Evolutionary conservation across 2,113 vertebrate genomes (phyloP), one percentile per base, ranked within the genome.

Genomic region (Dromiciops gliroides): DNA sequence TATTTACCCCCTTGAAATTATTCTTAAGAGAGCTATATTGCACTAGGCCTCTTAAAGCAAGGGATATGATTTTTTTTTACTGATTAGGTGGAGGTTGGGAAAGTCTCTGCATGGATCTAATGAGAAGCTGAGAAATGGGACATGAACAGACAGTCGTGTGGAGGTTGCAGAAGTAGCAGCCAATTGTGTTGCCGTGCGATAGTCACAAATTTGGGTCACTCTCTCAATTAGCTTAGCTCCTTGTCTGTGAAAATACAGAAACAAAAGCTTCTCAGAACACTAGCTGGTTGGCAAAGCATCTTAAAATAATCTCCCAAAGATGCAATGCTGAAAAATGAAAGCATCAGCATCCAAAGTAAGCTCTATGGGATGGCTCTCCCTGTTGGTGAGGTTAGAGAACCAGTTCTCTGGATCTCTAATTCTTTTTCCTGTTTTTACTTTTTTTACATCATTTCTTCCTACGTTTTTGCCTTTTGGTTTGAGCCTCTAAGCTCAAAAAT

Each of bases 161-260:
- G 52, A 95, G 95, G 47, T 94, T 91, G n/a, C 51, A 52, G 67
- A 88, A 97, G 97, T 97, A 91, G 96, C 95, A 93, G 96, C 96
- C 97, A 96, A 53, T 93, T 14, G 25, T 89, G 96, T 91, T 89
- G 24, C 50, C 89, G 67, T 52, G 90, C 48, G 95, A 96, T 83
- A 49, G 83, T 96, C 95, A 95, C 97, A 95, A 95, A 97, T 97
- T 95, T 97, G 97, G 97, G 97, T 97, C 98, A 97, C 51, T 95
- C 95, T 95, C 97, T 96, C 96, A 97, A 96, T 98, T 96, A 97
- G 95, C 95, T 97, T 96, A 94, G 95, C 95, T 97, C 95, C 96
- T 97, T 94, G 37, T 97, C 97, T 96, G 95, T 96, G 97, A 93
- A 96, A 97, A 88, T 50, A 92, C 83, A 97, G 95, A 98, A 96